phyloP scores from a whole-genome alignment of 2,888 invertebrate species.

The Biston stratarius region DNA sequence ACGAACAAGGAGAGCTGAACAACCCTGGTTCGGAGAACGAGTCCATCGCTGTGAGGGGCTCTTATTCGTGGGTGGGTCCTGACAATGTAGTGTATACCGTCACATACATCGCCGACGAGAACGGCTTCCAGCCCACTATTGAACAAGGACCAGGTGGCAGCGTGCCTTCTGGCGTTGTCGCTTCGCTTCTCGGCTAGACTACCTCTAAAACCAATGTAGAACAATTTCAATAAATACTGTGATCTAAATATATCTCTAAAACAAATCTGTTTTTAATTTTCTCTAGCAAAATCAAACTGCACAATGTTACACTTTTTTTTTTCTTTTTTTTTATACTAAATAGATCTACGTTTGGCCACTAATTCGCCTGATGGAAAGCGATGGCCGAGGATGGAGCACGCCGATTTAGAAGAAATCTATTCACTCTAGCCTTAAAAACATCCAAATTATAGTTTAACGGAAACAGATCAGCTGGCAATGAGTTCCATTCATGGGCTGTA shows the following conservation, averaged over 20 bases:
- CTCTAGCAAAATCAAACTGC: too few relatives aligned
- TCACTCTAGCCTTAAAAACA: too few relatives aligned
- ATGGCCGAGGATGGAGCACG: too few relatives aligned
- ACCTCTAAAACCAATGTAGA: too few relatives aligned
- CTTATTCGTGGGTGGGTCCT: slow-evolving; percentile 80
- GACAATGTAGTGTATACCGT: slow-evolving; percentile 81
- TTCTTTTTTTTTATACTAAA: too few relatives aligned
- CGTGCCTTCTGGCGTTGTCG: slow-evolving; percentile 64
- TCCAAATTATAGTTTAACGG: too few relatives aligned
- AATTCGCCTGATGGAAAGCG: too few relatives aligned
- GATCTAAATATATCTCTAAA: slow-evolving; percentile 24
- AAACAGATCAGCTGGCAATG: too few relatives aligned
- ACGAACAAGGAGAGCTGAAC: slow-evolving; percentile 81
- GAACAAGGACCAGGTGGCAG: slow-evolving; percentile 66
- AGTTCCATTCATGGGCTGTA: too few relatives aligned
- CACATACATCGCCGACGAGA: slow-evolving; percentile 85
- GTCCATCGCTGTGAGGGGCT: slow-evolving; percentile 78
- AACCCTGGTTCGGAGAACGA: slow-evolving; percentile 84
- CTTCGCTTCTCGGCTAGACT: slow-evolving; percentile 68
- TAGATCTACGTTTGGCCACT: too few relatives aligned
- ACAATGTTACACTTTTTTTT: too few relatives aligned
- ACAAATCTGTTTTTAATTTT: not conserved
- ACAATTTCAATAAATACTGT: slow-evolving; percentile 18
- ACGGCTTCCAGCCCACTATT: slow-evolving; percentile 83
- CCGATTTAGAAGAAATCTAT: too few relatives aligned